These are phyloP conservation scores for Zaprionus camerounensis DNA, from an alignment of 1,140 invertebrate species.

Conservation along the genomic window DNA sequence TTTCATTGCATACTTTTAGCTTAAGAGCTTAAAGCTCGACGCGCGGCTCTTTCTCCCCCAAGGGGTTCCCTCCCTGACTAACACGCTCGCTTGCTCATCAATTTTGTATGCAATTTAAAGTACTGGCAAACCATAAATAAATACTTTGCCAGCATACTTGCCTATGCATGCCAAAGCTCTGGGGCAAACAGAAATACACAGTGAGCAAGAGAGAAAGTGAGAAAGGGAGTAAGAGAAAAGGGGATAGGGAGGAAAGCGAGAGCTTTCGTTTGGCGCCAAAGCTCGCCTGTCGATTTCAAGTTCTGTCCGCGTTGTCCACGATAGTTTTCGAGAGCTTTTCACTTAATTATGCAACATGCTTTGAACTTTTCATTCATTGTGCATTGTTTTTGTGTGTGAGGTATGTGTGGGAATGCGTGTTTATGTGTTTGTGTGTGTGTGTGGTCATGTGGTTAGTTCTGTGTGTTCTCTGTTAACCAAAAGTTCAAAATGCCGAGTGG, in stretches of 20 bases:
- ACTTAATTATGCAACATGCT: constrained; percentile 66
- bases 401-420: neutral
- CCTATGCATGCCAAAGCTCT: constrained; percentile 11
- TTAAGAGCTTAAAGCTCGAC: constrained; percentile 44
- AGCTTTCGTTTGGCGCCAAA: constrained; percentile 44
- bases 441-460: constrained; percentile 4
- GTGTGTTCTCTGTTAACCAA: neutral
- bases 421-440: neutral
- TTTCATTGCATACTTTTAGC: constrained; percentile 30
- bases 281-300: constrained; percentile 40
- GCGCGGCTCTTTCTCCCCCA: constrained; percentile 1
- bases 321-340: constrained; percentile 48
- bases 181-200: neutral
- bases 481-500: constrained; percentile 24
- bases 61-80: neutral
- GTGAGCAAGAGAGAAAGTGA: neutral
- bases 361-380: constrained; percentile 56
- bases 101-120: constrained; percentile 52
- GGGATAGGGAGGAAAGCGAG: neutral
- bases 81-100: constrained; percentile 18
- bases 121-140: constrained; percentile 47
- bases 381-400: neutral
- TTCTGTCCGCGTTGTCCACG: constrained; percentile 26
- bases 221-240: neutral
- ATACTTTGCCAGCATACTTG: constrained; percentile 31